phyloP scores from a whole-genome alignment of 2,113 vertebrate species.

The Puntigrus tetrazona region DNA sequence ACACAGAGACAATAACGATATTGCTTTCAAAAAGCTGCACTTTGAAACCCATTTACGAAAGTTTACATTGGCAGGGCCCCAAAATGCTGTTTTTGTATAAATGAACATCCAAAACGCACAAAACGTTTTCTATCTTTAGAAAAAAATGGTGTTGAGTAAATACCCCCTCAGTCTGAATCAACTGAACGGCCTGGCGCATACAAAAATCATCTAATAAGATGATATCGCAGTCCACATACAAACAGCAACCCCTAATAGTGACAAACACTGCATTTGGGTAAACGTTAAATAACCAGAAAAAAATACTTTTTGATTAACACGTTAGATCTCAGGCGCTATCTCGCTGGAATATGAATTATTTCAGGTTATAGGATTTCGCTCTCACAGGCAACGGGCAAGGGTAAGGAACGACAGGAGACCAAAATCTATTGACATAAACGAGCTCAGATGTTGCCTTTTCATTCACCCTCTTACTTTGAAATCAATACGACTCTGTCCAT shows the following conservation, averaged over 20 bases:
- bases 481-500: conserved; percentile 43
- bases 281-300: conserved; percentile 11
- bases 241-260: background rate
- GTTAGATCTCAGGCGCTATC: background rate
- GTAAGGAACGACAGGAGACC: conserved; percentile 39
- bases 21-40: background rate
- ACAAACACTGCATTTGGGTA: background rate
- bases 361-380: conserved; percentile 8
- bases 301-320: conserved; percentile 23
- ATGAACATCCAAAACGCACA: background rate
- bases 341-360: conserved; percentile 22
- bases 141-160: background rate
- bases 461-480: conserved; percentile 33
- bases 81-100: background rate
- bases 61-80: background rate
- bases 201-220: background rate
- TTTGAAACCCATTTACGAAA: background rate
- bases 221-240: background rate
- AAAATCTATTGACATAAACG: conserved; percentile 44
- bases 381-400: conserved; percentile 22
- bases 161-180: background rate
- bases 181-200: background rate
- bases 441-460: conserved; percentile 33
- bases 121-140: background rate
- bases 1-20: background rate